Evolutionary conservation across 2,113 vertebrate species (phyloP).

Genomic region (Cavia aperea): DNA sequence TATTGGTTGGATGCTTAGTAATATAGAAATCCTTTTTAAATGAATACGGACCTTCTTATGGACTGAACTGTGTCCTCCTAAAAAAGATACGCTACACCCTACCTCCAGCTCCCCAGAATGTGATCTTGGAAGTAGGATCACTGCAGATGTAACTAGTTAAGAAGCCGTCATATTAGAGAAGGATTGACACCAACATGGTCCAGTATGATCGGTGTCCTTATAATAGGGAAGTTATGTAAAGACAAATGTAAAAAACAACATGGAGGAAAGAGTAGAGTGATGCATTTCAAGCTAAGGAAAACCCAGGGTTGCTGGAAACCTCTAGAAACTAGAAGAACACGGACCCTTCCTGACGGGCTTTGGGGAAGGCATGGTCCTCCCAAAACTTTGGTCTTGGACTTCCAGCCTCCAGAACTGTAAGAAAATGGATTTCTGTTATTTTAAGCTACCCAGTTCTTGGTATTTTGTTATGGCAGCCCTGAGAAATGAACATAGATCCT

Average conservation of each 20-base stretch:
- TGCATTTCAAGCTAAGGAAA: not conserved
- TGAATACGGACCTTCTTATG: not conserved
- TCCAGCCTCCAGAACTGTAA: not conserved
- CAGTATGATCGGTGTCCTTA: not conserved
- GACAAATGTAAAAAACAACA: not conserved
- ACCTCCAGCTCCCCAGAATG: not conserved
- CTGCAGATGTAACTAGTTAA: not conserved
- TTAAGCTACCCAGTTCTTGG: not conserved
- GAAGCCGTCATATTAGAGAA: not conserved
- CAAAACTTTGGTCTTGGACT: not conserved
- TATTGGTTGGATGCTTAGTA: not conserved
- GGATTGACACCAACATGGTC: not conserved
- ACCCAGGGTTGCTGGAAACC: not conserved
- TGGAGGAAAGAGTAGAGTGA: not conserved
- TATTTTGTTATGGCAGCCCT: not conserved
- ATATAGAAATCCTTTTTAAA: not conserved
- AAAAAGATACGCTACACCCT: not conserved
- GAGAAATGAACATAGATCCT: not conserved
- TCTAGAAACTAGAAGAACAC: not conserved
- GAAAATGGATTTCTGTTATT: not conserved
- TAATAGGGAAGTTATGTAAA: not conserved
- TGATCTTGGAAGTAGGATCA: not conserved
- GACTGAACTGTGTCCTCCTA: not conserved
- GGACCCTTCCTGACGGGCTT: not conserved
- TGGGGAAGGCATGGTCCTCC: not conserved